Evolutionary conservation across 2,888 invertebrate genomes (phyloP).

Genomic region (Colletes collaris): DNA sequence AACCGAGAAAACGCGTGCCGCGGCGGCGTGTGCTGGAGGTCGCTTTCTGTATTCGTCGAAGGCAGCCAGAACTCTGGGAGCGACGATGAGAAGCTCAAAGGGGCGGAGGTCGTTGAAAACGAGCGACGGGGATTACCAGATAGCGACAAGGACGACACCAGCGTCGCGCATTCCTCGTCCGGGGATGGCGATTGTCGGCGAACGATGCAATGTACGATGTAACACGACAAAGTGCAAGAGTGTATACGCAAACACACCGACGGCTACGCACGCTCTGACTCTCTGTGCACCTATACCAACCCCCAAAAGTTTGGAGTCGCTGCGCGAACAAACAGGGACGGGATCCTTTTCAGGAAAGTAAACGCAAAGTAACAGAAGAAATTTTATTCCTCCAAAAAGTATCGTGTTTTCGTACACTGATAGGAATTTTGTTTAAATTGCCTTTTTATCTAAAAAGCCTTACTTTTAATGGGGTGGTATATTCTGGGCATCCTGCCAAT

Average conservation of each 20-base stretch:
- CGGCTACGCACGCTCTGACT: not conserved
- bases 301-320: not conserved
- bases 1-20: constrained; percentile 65
- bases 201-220: constrained; percentile 67
- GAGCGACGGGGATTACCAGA: constrained; percentile 54
- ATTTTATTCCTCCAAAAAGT: too few species aligned
- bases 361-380: too few species aligned
- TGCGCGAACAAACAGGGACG: too few species aligned
- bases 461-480: too few species aligned
- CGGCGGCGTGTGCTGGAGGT: not conserved
- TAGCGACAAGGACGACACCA: constrained; percentile 56
- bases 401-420: too few species aligned
- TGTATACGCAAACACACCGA: constrained; percentile 38
- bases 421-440: too few species aligned
- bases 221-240: constrained; percentile 35
- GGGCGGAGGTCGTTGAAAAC: constrained; percentile 45
- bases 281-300: constrained; percentile 18
- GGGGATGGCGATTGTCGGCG: constrained; percentile 56
- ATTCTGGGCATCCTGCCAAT: too few species aligned
- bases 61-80: constrained; percentile 14
- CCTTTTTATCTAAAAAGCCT: too few species aligned
- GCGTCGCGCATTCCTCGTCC: constrained; percentile 33
- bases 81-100: constrained; percentile 6
- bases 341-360: too few species aligned
- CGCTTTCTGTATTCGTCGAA: constrained; percentile 38